Evolutionary conservation across 2,888 invertebrate genomes (phyloP).

Genomic region (Melanostoma scalare): DNA sequence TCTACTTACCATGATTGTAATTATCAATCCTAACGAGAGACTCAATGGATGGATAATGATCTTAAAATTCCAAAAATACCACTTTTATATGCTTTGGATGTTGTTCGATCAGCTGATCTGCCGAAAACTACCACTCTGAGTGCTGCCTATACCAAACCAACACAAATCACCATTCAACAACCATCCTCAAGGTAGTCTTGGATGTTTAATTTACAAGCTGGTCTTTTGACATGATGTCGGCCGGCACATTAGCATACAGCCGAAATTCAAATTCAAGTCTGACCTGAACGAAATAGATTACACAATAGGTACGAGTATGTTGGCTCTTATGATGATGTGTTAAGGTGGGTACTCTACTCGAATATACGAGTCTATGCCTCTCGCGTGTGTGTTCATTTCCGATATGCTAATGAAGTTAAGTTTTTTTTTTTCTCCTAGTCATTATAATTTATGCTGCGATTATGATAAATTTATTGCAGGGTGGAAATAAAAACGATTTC

Average conservation of each 20-base stretch:
- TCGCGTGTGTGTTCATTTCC: no score
- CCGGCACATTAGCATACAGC: constrained; percentile 14
- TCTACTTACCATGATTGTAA: constrained; percentile 36
- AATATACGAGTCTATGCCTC: no score
- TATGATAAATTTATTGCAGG: no score
- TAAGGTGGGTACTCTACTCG: no score
- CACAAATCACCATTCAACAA: neutral
- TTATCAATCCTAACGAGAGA: constrained; percentile 28
- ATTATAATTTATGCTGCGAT: no score
- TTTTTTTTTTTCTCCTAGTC: no score
- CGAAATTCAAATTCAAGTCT: constrained; percentile 5
- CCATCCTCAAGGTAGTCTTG: constrained; percentile 35
- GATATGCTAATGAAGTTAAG: no score
- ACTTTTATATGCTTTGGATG: constrained; percentile 43
- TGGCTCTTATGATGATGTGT: no score
- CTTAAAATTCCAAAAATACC: constrained; percentile 13
- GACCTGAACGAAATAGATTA: constrained; percentile 23
- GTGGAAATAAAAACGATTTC: no score
- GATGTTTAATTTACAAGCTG: constrained; percentile 8
- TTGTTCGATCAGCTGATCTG: constrained; percentile 1
- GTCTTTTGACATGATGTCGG: neutral
- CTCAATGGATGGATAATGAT: constrained; percentile 42
- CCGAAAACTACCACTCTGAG: neutral
- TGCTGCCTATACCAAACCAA: neutral
- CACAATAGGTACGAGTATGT: neutral